phyloP scores from a whole-genome alignment of 2,113 vertebrate species.

The Pseudolaguvia tuberculata region DNA sequence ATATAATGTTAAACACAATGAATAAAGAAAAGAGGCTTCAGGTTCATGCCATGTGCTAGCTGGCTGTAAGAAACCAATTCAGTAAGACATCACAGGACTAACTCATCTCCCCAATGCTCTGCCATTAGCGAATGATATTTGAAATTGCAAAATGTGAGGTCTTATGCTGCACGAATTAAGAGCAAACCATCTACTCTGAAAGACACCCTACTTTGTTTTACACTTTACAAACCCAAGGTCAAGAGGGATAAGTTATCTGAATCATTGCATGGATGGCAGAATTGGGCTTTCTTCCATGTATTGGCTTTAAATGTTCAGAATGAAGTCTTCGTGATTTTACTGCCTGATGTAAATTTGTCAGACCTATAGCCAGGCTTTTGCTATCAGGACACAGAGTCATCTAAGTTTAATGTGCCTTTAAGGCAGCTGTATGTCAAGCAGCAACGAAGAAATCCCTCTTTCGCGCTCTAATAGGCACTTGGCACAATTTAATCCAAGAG shows the following conservation, averaged over 20 bases:
- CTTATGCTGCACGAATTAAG: neutral
- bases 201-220: conserved; percentile 8
- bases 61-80: neutral
- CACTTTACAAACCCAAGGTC: conserved; percentile 7
- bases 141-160: neutral
- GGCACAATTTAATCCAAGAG: conserved; percentile 17
- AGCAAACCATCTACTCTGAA: neutral
- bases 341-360: conserved; percentile 1
- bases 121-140: neutral
- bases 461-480: conserved; percentile 25
- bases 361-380: conserved; percentile 16
- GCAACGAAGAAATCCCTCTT: conserved; percentile 5
- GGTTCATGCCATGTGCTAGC: conserved; percentile 19
- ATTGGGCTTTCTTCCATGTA: conserved; percentile 13
- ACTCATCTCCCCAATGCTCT: conserved; percentile 3
- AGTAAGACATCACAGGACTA: neutral
- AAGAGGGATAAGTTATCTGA: neutral
- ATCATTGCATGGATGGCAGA: conserved; percentile 20
- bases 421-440: conserved; percentile 35
- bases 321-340: conserved; percentile 1
- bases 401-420: conserved; percentile 44
- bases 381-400: conserved; percentile 22
- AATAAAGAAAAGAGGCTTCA: neutral
- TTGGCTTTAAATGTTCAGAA: conserved; percentile 24
- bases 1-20: neutral